A percentile compares a stretch with the other conserved stretches of the same genome.
Evolutionary conservation across 2,888 invertebrate genomes (phyloP).

Genomic region (Drosophila nr. perissopoda): DNA sequence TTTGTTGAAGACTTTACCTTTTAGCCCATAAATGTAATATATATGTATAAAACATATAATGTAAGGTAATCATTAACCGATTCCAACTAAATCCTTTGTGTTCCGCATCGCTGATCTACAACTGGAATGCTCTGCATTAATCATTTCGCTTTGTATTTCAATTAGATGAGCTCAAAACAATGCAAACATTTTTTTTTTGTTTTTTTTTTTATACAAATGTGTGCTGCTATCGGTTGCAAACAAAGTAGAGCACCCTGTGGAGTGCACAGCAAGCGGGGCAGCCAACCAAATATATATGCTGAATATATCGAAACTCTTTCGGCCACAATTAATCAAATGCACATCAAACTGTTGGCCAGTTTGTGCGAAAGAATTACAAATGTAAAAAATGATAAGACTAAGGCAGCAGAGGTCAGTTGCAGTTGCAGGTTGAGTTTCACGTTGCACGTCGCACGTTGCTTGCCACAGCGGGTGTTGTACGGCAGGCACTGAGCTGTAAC

Average conservation of each 20-base stretch:
- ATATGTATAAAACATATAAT: neutral
- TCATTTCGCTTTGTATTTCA: slow-evolving; percentile 63
- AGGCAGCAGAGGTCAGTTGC: slow-evolving; percentile 7
- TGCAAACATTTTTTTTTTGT: neutral
- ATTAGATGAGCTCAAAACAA: slow-evolving; percentile 60
- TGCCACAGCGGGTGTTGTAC: slow-evolving; percentile 60
- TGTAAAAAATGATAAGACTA: slow-evolving; percentile 53
- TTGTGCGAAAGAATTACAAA: slow-evolving; percentile 54
- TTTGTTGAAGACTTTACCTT: neutral
- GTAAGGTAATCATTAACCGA: slow-evolving; percentile 17
- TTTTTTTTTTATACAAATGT: slow-evolving; percentile 27
- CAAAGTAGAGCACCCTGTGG: slow-evolving; percentile 42
- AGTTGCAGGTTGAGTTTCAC: slow-evolving; percentile 1
- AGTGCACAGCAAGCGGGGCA: slow-evolving; percentile 25
- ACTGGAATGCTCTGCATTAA: slow-evolving; percentile 47
- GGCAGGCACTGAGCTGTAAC: slow-evolving; percentile 31
- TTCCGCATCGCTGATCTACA: slow-evolving; percentile 9
- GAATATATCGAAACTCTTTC: slow-evolving; percentile 62
- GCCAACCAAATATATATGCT: neutral
- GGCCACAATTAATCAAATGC: slow-evolving; percentile 62
- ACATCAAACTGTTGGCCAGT: slow-evolving; percentile 52
- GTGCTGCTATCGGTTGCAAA: slow-evolving; percentile 27
- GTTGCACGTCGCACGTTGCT: slow-evolving; percentile 14
- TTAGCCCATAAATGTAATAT: neutral
- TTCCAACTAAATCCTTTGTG: slow-evolving; percentile 41